Base-by-base conservation (phyloP, 2,113 vertebrate genomes). In the Triplophysa dalaica region DNA sequence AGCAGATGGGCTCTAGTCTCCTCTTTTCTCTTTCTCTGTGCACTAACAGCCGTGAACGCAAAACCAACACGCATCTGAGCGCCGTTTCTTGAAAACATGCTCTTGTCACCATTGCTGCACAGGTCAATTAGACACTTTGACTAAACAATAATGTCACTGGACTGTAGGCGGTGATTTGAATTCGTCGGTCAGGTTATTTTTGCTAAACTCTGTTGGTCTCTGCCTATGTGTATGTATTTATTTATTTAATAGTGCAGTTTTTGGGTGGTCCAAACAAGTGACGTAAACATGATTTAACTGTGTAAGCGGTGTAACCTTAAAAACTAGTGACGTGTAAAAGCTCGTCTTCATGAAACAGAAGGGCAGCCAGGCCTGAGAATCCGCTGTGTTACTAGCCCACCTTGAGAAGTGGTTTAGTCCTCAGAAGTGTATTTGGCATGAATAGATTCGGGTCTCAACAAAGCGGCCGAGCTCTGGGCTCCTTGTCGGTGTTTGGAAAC, bases 1-100 rank as follows among this genome's bases (percentile, higher is more conserved):
- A 93, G 91, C 95, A 96, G 95, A 95, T 96, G 95, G 94, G 91
- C 87, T 77, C 90, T 85, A 90, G 92, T 88, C 91, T 92, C 75
- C 84, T 82, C 77, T 79, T 67, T 78, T 56, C 73, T 83, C 75
- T 60, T 66, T 78, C 24, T 70, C 41, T 29, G 38, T 26, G 26
- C 74, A 52, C 63, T 75, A 62, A 52, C 72, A 72, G 80, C 38
- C 21, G 54, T 48, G 50, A 67, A 62, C 58, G 75, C 63, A 69
- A 69, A 80, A 62, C 45, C 19, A 75, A 83, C 77, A 79, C 52
- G 56, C 64, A 63, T 69, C 78, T 56, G 65, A 75, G 77, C 26
- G 38, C 45, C 26, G 64, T 61, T 75, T 77, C 74, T 70, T 60
- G 65, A 81, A 65, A 64, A 80, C 84, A 64, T 70, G 74, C 75